A percentile compares a stretch with the other conserved stretches of the same genome.
These are phyloP conservation scores for Mormyrus proboscirostris DNA, from an alignment of 2,797 vertebrate genomes.

Conservation along the genomic window DNA sequence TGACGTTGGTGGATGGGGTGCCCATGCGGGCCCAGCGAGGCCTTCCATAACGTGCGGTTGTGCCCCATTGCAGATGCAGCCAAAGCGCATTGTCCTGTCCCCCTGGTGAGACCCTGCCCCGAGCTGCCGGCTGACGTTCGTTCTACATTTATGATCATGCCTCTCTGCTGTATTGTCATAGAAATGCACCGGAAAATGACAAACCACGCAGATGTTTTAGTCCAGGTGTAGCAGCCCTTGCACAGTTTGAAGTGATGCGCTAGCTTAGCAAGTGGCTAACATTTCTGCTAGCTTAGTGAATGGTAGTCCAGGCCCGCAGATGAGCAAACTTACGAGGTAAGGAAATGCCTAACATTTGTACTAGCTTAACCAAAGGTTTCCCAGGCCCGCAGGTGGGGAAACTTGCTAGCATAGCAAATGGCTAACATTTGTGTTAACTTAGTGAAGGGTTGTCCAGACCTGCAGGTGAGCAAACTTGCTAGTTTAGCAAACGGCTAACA, in stretches of 20 bases:
- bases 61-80: neutral
- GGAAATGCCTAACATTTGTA: neutral
- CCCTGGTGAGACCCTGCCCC: neutral
- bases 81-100: neutral
- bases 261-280: neutral
- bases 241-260: constrained; percentile 36
- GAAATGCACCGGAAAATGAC: neutral
- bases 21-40: neutral
- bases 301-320: neutral
- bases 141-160: neutral
- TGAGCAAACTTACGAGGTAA: neutral
- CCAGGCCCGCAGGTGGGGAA: neutral
- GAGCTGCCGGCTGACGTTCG: neutral
- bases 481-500: neutral
- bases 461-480: neutral
- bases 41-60: neutral
- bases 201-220: constrained; percentile 52
- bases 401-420: neutral
- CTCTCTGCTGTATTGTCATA: neutral
- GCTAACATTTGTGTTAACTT: neutral
- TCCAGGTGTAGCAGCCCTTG: constrained; percentile 55
- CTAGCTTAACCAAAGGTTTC: neutral
- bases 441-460: constrained; percentile 27
- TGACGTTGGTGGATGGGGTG: neutral
- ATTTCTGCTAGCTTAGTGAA: neutral